Conservation (phyloP, 2,113 vertebrate genomes). For the Lates calcarifer region DNA sequence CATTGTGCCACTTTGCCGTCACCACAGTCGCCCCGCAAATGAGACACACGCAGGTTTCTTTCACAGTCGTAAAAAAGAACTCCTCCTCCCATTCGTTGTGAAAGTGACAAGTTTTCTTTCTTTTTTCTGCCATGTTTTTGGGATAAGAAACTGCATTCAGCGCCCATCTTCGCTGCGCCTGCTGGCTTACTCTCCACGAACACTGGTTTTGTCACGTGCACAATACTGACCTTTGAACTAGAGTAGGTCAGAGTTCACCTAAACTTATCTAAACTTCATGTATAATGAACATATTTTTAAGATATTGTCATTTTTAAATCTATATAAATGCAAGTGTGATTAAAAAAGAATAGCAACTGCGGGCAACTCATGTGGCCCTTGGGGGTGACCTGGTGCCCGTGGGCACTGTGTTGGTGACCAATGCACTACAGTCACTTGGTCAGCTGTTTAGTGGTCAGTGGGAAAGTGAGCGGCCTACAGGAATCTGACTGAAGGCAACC, state of each 20-base stretch:
- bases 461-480: too few relatives aligned
- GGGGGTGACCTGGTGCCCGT: too few relatives aligned
- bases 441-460: too few relatives aligned
- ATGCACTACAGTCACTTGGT: too few relatives aligned
- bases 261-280: background rate
- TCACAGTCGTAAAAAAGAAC: conserved; percentile 29
- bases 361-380: too few relatives aligned
- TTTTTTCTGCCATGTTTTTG: conserved; percentile 17
- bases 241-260: background rate
- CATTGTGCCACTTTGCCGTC: background rate
- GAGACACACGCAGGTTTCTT: background rate
- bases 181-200: background rate
- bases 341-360: background rate
- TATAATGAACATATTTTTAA: background rate
- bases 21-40: background rate
- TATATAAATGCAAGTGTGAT: too few relatives aligned
- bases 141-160: background rate
- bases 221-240: background rate
- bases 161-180: background rate
- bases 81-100: conserved; percentile 19
- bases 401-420: too few relatives aligned
- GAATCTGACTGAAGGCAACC: too few relatives aligned
- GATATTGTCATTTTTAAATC: background rate
- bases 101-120: conserved; percentile 4
- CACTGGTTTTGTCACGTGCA: too few relatives aligned